Evolutionary conservation across 2,888 invertebrate genomes (phyloP), one percentile per base, ranked within the genome.

Genomic region (Sesamia inferens): DNA sequence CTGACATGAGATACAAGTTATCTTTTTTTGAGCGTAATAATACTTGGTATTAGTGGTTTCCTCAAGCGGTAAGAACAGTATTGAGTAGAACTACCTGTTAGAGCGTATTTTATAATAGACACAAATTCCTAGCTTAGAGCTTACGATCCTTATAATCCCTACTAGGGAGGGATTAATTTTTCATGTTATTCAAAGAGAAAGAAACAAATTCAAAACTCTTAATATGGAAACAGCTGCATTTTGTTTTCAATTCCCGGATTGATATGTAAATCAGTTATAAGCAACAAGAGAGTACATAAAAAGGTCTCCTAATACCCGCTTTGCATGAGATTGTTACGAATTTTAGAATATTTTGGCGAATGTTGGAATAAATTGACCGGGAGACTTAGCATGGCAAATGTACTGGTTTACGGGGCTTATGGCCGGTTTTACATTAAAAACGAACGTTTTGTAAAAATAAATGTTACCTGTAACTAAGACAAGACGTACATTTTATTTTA

Each of bases 241-340:
- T 39, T 64, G 62, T 61, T 71, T 69, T 59, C 55, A 10, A 71
- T 69, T 81, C 81, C 61, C 81, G 70, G 84, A 81, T 81, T 71
- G 76, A 58, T 84, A 81, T 81, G 81, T 81, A 81, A 81, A 81
- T 81, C 57, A 69, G 68, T 67, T 59, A 76, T 71, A 62, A 67
- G 68, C 68, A 68, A 78, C 71, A 85, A 74, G 68, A 82, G 72
- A 74, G 69, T 68, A 85, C 83, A 76, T 83, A 76, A 85, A 84
- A 83, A 83, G 85, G 76, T 72, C 80, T 70, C 65, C 68, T 85
- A 79, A 83, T 85, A 71, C 83, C 83, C 62, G 59, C 74, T 83
- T 85, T 85, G 83, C 83, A 78, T 71, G 73, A 83, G 69, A 74
- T 83, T 83, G 74, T 76, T 55, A 71, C 62, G 74, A 79, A 79